Base-by-base conservation (phyloP, 2,888 invertebrate species). In the Apeira syringaria region DNA sequence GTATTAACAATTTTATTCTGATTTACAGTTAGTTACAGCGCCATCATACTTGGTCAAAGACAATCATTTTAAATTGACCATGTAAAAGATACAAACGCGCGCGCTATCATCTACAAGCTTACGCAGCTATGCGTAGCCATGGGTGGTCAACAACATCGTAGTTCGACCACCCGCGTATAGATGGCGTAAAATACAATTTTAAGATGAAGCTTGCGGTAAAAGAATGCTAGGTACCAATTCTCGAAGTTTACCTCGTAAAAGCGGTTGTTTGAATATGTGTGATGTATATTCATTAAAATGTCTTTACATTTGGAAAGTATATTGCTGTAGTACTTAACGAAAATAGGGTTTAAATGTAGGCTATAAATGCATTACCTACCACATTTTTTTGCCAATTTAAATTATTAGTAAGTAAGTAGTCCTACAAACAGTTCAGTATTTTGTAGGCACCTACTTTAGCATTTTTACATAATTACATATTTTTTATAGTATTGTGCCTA, bases 161-260 rank as follows among this genome's bases (percentile, higher is more conserved):
- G 74, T 86, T 65, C 69, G 7, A 38, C 33, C 73, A 65, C 64
- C 60, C 73, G 74, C 64, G 60, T 50, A 50, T 68, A 87, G 87
- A 68, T 85, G 84, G 84, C 81, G 74, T 47, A 53, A 52, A 52
- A 53, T 36, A 18, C 50, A 41, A 40, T 24, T 20, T 7, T 7
- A 20, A 20, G 20, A 7, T 7, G 8, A 30, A 27, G 20, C 37
- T 36, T 38, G 43, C 11, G 43, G 48, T 39, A 9, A 33, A 47
- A 36, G 29, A 35, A 35, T 20, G 8, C 29, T 43, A n/a, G n/a
- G n/a, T n/a, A 24, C n/a, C 31, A 28, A 7, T n/a, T 36, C 24
- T 24, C 9, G 24, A 9, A 9, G 30, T 12, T 4, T 39, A 24
- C 10, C 27, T 47, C 44, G 27, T 49, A 36, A 48, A 40, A 29